phyloP scores from a whole-genome alignment of 2,113 vertebrate species.

The Rhinogobius similis region DNA sequence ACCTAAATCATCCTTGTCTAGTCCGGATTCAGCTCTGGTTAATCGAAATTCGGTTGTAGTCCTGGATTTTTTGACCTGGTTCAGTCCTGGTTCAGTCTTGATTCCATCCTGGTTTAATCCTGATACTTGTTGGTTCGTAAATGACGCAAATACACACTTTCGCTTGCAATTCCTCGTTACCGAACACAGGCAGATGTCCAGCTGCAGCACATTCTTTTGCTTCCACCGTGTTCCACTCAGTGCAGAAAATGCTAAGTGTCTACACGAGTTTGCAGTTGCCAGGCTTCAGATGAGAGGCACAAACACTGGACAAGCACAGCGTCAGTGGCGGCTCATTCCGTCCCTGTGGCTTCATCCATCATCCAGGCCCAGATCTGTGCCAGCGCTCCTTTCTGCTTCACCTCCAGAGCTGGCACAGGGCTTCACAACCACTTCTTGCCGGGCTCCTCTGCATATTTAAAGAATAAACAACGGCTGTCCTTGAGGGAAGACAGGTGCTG shows the following conservation, averaged over 20 bases:
- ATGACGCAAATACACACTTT: background rate
- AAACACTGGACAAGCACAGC: slow-evolving; percentile 47
- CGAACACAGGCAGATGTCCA: background rate
- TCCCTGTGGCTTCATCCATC: slow-evolving; percentile 60
- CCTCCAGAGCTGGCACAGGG: slow-evolving; percentile 43
- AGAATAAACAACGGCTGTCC: slow-evolving; percentile 41
- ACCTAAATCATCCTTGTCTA: background rate
- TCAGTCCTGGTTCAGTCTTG: background rate
- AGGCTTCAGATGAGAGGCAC: slow-evolving; percentile 37
- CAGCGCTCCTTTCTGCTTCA: slow-evolving; percentile 48
- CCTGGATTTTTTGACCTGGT: background rate
- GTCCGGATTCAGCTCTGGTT: background rate
- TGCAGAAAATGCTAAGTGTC: background rate
- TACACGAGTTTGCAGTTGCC: slow-evolving; percentile 51
- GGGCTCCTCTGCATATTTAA: slow-evolving; percentile 31
- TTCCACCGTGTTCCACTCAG: background rate
- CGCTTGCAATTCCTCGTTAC: background rate
- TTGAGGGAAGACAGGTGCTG: slow-evolving; percentile 36
- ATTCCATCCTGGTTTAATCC: background rate
- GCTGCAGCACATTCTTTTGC: background rate
- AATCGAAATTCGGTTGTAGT: too few relatives aligned
- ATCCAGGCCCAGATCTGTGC: slow-evolving; percentile 54
- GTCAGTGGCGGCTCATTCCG: slow-evolving; percentile 46
- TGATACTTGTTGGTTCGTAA: background rate
- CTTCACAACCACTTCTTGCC: slow-evolving; percentile 43